Base-by-base conservation (phyloP, 2,797 vertebrate species). In the Jordanella pulchra region DNA sequence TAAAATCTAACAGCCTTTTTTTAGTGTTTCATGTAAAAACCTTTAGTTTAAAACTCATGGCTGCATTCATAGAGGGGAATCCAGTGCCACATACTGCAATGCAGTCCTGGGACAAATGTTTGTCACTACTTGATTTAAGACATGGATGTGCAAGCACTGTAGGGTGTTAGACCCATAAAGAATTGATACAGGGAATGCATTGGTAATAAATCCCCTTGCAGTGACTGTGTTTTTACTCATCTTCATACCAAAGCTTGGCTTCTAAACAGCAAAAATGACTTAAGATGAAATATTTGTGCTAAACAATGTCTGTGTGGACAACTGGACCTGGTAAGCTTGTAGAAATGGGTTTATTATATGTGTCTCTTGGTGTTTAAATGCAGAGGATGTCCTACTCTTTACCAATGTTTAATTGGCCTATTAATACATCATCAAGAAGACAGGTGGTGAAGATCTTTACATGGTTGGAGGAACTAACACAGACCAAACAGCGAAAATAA, bases 351-450 rank as follows among this genome's bases (percentile, higher is more conserved):
- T 63, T 39, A 56, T 61, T 45, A 56, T 69, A 56, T 47, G 68
- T 60, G 54, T 70, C 42, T 61, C 45, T 39, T 15, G 56, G 47
- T 45, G 42, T 60, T 70, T 35, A 23, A 30, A 61, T 50, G 45
- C 58, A 50, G 69, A 64, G 45, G 60, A 61, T 35, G 69, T 63
- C 58, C 69, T 71, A 45, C 56, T 71, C 69, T 39, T 71, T 71
- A 39, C 69, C 3, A 61, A 45, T 39, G 23, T 50, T 63, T 63
- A 71, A 71, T 71, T 71, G 60, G 45, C 45, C 30, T 71, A 25
- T 35, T 71, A 63, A 39, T 63, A 45, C 44, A 61, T 71, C 25
- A 71, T 71, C 69, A 71, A 61, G 45, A 23, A 48, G 45, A 23
- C 69, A 71, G 44, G 56, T 50, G 56, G 69, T 71, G 60, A 30